Percentiles rank a stretch among this genome's conserved stretches.
phyloP scores from a whole-genome alignment of 2,888 invertebrate genomes.

The Cenopis cana region DNA sequence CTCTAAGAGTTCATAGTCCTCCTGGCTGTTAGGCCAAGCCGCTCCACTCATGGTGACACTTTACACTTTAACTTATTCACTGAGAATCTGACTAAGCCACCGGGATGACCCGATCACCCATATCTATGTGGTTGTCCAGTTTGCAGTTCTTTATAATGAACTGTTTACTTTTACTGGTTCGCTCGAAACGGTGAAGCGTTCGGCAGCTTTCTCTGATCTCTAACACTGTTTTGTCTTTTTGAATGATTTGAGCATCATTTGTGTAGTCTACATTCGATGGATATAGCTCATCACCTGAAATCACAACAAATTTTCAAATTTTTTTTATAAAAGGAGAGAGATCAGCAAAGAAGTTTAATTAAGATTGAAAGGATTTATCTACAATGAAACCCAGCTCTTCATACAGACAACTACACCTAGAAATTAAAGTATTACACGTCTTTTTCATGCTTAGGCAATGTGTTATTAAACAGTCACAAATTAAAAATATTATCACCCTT shows the following conservation, averaged over 20 bases:
- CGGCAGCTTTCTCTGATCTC: slow-evolving; percentile 64
- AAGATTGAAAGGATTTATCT: too few relatives aligned
- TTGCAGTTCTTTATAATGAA: slow-evolving; percentile 66
- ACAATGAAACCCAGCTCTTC: too few relatives aligned
- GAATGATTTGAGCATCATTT: slow-evolving; percentile 52
- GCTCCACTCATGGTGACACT: slow-evolving; percentile 50
- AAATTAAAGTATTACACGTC: too few relatives aligned
- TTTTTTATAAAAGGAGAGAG: too few relatives aligned
- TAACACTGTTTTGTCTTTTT: slow-evolving; percentile 65
- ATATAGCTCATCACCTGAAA: slow-evolving; percentile 83
- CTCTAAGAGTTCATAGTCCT: slow-evolving; percentile 97
- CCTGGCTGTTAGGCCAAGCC: slow-evolving; percentile 96
- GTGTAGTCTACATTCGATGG: slow-evolving; percentile 71
- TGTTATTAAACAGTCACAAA: too few relatives aligned
- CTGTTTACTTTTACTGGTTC: slow-evolving; percentile 46
- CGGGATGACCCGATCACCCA: slow-evolving; percentile 65
- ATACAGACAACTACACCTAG: slow-evolving; percentile 12
- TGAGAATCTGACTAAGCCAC: slow-evolving; percentile 60
- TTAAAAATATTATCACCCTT: too few relatives aligned
- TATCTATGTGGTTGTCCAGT: slow-evolving; percentile 70
- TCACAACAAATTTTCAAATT: slow-evolving; percentile 9
- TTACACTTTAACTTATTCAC: slow-evolving; percentile 58
- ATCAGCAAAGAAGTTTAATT: too few relatives aligned
- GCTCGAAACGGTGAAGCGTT: slow-evolving; percentile 68
- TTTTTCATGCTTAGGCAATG: too few relatives aligned